phyloP scores from a whole-genome alignment of 2,888 invertebrate genomes.

The Barypeithes pellucidus region DNA sequence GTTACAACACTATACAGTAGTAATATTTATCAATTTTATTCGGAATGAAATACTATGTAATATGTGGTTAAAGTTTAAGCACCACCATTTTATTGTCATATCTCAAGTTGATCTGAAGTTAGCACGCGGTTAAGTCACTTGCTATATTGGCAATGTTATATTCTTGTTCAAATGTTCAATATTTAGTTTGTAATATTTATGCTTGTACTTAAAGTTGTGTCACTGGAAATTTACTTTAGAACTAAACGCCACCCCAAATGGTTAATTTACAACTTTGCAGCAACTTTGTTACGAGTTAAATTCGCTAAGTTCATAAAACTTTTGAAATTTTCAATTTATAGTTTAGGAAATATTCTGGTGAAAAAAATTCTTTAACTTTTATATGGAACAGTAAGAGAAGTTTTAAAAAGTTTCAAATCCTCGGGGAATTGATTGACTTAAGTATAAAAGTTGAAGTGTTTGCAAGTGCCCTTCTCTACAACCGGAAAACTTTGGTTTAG shows the following conservation, averaged over 20 bases:
- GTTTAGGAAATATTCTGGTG: conserved; percentile 45
- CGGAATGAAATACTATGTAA: too few relatives aligned
- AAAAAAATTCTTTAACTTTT: conserved; percentile 49
- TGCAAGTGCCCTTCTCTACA: conserved; percentile 50
- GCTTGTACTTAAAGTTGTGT: conserved; percentile 4
- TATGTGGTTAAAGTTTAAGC: too few relatives aligned
- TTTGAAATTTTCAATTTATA: conserved; percentile 51
- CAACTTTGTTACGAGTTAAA: conserved; percentile 46
- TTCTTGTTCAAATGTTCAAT: not conserved
- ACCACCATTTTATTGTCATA: too few relatives aligned
- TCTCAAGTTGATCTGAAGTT: too few relatives aligned
- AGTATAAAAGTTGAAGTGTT: conserved; percentile 65
- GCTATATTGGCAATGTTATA: too few relatives aligned
- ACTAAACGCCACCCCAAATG: conserved; percentile 32
- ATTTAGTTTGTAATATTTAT: conserved; percentile 6
- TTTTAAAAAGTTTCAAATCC: conserved; percentile 63
- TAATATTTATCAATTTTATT: too few relatives aligned
- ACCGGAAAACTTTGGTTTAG: conserved; percentile 47
- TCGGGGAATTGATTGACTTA: conserved; percentile 66
- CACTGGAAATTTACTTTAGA: conserved; percentile 21
- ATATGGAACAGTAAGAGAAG: conserved; percentile 56
- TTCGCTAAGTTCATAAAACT: conserved; percentile 50
- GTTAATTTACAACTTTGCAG: conserved; percentile 44
- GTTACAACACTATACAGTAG: too few relatives aligned
- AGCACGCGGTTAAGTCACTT: too few relatives aligned